Evolutionary conservation across 1,140 invertebrate genomes (phyloP), one percentile per base, ranked within the genome.

Genomic region (Dendroctonus valens): DNA sequence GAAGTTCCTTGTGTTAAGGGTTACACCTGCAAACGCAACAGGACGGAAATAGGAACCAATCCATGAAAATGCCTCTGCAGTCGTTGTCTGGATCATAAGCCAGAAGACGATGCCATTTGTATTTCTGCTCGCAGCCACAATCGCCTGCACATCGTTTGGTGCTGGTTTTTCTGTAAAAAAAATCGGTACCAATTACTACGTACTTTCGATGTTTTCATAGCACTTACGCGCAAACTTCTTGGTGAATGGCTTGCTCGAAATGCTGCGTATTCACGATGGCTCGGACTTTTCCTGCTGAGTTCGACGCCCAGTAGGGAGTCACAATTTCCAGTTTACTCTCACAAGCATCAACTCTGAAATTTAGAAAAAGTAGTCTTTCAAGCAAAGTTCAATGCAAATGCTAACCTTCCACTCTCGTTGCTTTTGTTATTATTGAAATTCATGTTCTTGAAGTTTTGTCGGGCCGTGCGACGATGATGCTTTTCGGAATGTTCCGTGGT

Each of bases 201-300:
- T 11, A 2, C 4, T 46, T 46, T 26, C 7, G 9, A 60, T 51
- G 12, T 51, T 39, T 39, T 71, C 65, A 39, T 46, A 57, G 38
- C 15, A 68, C 70, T 68, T 64, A 71, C 70, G 70, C 59, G 55
- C 93, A 95, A 65, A 94, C 89, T 87, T 96, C 94, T 79, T 96
- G 93, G 78, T 96, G 94, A 75, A 96, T 94, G 7, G 93, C 93
- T 80, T 96, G 94, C 75, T 96, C 93, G 72, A 96, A 94, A 78
- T 96, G 93, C 79, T 94, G 92, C 3, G 92, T 96, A 78, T 96
- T 96, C 9, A 96, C 93, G 61, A 96, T 92, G 1, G 93, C 93
- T 26, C 93, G 82, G 38, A 94, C 85, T 81, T 96, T 94, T 44
- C 92, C 92, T 2, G 91, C 91, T 7, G 91, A 94, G 78, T 96